These are phyloP conservation scores for Vireo altiloquus DNA, from an alignment of 2,113 vertebrate genomes.

Conservation along the genomic window DNA sequence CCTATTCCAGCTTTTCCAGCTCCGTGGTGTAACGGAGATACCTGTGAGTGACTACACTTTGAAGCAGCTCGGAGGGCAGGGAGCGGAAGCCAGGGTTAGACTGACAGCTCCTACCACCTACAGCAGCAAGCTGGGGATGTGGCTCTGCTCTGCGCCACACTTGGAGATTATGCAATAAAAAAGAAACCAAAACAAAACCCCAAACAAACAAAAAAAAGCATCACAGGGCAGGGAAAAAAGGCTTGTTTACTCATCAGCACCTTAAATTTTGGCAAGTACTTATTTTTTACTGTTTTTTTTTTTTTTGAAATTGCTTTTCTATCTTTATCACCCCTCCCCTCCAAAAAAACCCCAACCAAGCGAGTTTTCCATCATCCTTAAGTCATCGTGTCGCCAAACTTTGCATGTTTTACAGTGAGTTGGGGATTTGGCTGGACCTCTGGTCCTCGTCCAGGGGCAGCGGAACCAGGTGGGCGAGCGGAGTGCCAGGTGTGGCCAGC, in stretches of 20 bases:
- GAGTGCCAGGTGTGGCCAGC: neutral
- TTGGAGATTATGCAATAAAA: neutral
- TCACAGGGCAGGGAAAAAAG: constrained; percentile 48
- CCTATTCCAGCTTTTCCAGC: constrained; percentile 19
- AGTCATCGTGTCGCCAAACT: neutral
- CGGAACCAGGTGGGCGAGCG: neutral
- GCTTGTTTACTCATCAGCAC: constrained; percentile 48
- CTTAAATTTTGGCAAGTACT: neutral
- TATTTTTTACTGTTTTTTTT: neutral
- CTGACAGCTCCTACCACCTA: constrained; percentile 23
- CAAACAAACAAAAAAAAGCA: neutral
- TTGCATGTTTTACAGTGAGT: neutral
- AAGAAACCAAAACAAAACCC: neutral
- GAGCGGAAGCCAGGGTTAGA: neutral
- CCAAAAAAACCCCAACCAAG: neutral
- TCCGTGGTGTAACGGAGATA: accelerated
- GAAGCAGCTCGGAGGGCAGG: neutral
- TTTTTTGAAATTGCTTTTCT: neutral
- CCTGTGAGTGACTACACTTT: neutral
- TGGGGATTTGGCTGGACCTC: neutral
- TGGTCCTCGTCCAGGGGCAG: neutral
- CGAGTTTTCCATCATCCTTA: neutral
- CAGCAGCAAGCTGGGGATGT: neutral
- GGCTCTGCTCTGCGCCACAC: neutral
- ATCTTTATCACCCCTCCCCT: neutral